Evolutionary conservation across 2,113 vertebrate genomes (phyloP).

Genomic region (Corvus cornix): DNA sequence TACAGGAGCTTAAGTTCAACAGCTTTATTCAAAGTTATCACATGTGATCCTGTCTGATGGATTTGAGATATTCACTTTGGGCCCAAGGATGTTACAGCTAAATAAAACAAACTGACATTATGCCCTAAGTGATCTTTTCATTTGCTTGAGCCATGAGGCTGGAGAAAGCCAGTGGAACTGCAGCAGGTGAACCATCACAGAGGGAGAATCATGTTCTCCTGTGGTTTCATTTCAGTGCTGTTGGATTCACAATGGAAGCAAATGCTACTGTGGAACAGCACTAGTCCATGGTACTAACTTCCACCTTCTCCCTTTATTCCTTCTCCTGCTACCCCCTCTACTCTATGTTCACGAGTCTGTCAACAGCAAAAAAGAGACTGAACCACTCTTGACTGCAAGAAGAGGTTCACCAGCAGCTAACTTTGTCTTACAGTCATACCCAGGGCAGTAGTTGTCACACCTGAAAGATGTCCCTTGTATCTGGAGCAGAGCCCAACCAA

Average conservation of each 20-base stretch:
- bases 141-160: not conserved
- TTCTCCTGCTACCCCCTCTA: not conserved
- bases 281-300: not conserved
- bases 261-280: not conserved
- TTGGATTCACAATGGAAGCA: not conserved
- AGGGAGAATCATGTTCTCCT: not conserved
- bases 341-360: not conserved
- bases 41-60: constrained; percentile 52
- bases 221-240: not conserved
- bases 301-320: not conserved
- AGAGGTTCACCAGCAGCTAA: not conserved
- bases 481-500: not conserved
- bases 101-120: constrained; percentile 52
- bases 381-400: not conserved
- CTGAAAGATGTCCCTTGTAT: not conserved
- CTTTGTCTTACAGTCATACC: not conserved
- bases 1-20: constrained; percentile 50
- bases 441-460: not conserved
- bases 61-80: constrained; percentile 62
- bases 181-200: not conserved
- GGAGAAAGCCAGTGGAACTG: not conserved
- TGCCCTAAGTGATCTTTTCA: constrained; percentile 14
- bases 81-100: not conserved
- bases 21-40: constrained; percentile 67
- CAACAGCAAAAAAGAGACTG: not conserved